These are phyloP conservation scores for Chaetura pelagica DNA, from an alignment of 2,113 vertebrate genomes.

Conservation along the genomic window DNA sequence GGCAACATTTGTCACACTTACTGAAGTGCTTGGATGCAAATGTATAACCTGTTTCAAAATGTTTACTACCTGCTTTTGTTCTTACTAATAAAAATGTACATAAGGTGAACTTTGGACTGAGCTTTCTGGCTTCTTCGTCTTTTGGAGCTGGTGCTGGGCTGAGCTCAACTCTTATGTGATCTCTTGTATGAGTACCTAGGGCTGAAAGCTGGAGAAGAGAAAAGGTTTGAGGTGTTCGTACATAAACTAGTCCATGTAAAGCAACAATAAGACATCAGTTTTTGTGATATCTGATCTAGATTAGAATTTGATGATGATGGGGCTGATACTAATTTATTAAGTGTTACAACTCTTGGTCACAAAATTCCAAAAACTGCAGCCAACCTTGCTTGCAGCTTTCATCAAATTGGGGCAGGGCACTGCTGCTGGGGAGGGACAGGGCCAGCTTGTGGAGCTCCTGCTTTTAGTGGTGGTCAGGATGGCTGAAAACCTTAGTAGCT, in stretches of 20 bases:
- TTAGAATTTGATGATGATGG: background rate
- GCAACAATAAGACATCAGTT: background rate
- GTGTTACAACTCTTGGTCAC: background rate
- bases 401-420: background rate
- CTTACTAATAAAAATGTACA: background rate
- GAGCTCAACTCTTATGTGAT: background rate
- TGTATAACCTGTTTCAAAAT: background rate
- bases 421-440: background rate
- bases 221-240: background rate
- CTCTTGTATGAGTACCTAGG: background rate
- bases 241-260: background rate
- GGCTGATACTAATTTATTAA: background rate
- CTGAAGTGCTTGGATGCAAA: slow-evolving; percentile 2
- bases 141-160: background rate
- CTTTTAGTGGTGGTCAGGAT: background rate
- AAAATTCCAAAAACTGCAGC: background rate
- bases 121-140: background rate
- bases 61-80: background rate
- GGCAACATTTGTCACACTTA: slow-evolving; percentile 59
- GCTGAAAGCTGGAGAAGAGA: background rate
- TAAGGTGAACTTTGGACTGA: background rate
- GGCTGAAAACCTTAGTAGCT: background rate
- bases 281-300: background rate
- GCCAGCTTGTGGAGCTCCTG: background rate
- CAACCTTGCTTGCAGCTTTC: background rate